Conservation (phyloP, 2,888 invertebrate genomes). For the Drosophila meridionalis region DNA sequence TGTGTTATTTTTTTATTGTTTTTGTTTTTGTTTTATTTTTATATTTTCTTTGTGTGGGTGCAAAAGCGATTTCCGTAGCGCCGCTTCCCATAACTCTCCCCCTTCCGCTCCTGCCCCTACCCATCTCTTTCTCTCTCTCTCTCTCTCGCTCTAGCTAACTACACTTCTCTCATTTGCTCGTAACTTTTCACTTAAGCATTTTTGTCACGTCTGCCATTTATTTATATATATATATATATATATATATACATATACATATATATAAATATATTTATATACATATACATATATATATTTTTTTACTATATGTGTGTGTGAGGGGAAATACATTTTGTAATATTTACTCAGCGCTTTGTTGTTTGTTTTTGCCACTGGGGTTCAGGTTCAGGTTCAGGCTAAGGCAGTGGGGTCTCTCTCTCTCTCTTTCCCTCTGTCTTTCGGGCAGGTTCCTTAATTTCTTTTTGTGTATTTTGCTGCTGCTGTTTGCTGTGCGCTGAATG, state of each 20-base stretch:
- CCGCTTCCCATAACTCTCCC: constrained; percentile 13
- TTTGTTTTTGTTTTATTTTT: constrained; percentile 13
- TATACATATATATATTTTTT: constrained; percentile 45
- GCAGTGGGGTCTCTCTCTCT: background rate
- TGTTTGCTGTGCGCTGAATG: constrained; percentile 36
- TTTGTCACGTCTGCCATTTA: constrained; percentile 79
- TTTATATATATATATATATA: constrained; percentile 47
- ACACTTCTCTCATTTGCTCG: constrained; percentile 45
- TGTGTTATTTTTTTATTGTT: background rate
- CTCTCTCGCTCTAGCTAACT: constrained; percentile 3
- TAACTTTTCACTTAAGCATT: constrained; percentile 79
- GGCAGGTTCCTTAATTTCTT: constrained; percentile 77
- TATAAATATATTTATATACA: constrained; percentile 45
- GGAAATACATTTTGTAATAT: constrained; percentile 77
- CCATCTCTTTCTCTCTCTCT: background rate
- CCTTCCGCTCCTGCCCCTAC: background rate
- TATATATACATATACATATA: constrained; percentile 33
- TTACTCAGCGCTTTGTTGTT: constrained; percentile 73
- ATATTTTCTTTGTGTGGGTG: constrained; percentile 22
- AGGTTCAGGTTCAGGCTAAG: constrained; percentile 24
- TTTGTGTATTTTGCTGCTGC: constrained; percentile 58
- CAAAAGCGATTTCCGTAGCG: constrained; percentile 71
- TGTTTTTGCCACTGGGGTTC: constrained; percentile 59
- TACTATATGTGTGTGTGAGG: constrained; percentile 30
- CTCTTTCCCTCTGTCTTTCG: background rate